phyloP scores from a whole-genome alignment of 2,797 vertebrate species.

The Pyrocephalus nanus region DNA sequence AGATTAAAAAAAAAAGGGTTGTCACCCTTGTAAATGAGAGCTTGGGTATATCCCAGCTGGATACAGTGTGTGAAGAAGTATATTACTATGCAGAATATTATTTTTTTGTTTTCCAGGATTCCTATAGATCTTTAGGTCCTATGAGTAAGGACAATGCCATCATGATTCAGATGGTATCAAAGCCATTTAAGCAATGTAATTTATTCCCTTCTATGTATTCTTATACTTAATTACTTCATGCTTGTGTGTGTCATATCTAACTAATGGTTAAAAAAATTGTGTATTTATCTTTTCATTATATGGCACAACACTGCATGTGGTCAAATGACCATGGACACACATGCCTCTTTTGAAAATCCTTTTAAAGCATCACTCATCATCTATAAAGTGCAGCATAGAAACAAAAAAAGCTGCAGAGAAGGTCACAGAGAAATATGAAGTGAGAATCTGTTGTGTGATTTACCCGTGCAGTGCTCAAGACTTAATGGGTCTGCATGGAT shows the following conservation, averaged over 20 bases:
- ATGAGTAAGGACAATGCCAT: background rate
- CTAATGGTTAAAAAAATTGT: background rate
- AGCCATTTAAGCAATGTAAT: background rate
- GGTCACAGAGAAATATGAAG: background rate
- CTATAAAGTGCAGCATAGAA: constrained; percentile 1
- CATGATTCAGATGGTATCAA: background rate
- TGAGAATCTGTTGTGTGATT: background rate
- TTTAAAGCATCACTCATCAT: background rate
- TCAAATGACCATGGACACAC: background rate
- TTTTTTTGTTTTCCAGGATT: background rate
- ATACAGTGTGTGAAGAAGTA: background rate
- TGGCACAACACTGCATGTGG: background rate
- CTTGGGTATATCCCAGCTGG: background rate
- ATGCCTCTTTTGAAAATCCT: background rate
- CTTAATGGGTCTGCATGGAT: background rate
- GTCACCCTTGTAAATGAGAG: background rate
- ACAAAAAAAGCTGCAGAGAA: background rate
- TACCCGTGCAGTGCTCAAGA: background rate
- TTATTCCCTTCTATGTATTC: background rate
- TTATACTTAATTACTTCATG: background rate
- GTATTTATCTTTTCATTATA: background rate
- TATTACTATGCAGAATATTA: background rate
- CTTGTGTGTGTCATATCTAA: background rate
- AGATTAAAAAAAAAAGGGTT: background rate
- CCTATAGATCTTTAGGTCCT: background rate